Evolutionary conservation across 2,797 vertebrate species (phyloP), one percentile per base, ranked within the genome.

Genomic region (Antennarius maculatus): DNA sequence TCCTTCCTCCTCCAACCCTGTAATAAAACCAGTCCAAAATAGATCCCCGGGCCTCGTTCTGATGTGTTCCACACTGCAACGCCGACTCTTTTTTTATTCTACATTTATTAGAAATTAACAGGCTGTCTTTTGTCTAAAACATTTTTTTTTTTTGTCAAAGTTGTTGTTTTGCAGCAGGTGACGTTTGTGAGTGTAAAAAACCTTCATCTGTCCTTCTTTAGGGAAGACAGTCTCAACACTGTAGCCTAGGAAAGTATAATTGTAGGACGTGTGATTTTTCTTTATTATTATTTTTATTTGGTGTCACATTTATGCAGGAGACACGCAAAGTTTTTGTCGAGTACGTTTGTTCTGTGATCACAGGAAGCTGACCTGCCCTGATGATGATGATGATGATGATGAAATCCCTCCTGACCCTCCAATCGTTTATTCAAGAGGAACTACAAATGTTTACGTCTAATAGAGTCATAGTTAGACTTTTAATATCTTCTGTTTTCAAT

Each of bases 1-100:
- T 89, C 85, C 83, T 89, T 86, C 85, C 81, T 88, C 74, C 81
- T 74, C 76, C 8, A 76, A 76, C 86, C 87, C 89, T 91, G 88
- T 91, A 91, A 92, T 90, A 87, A 90, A 81, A 74, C 61, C 63
- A 51, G 71, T 84, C 78, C 62, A 80, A 80, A 89, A 91, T 90
- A 89, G 86, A 87, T 80, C 66, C 80, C 66, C 31, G 76, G 85
- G 83, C 85, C 71, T 86, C 82, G 87, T 79, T 84, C 79, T 76
- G 86, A 87, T 85, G 77, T 51, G 59, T 85, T 77, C 54, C 39
- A 13, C 50, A 80, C 51, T 74, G 82, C 74, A 76, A 71, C 84
- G 73, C 74, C 47, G 14, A 46, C 9, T 54, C 10, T 16, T 54
- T 18, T 39, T 54, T 54, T 34, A 31, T 51, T 52, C 27, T 31